phyloP scores from a whole-genome alignment of 2,888 invertebrate genomes.

The Leuctra nigra region DNA sequence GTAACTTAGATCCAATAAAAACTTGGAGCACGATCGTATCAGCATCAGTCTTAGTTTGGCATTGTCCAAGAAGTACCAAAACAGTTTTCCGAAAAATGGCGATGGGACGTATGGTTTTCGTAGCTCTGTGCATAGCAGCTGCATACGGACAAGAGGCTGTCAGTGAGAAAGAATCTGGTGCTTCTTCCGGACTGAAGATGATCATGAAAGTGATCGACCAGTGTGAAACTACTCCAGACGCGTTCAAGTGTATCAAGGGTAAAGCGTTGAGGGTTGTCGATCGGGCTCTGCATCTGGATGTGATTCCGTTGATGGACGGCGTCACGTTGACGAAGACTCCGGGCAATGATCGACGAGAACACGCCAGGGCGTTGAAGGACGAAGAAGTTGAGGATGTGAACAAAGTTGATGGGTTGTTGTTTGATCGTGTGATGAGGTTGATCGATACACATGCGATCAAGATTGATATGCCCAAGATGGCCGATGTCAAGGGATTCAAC shows the following conservation, averaged over 20 bases:
- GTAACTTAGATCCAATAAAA: too few relatives aligned
- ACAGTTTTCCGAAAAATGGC: too few relatives aligned
- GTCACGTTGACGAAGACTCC: constrained; percentile 7
- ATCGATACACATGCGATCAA: constrained; percentile 72
- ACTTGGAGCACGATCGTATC: too few relatives aligned
- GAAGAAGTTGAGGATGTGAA: not conserved
- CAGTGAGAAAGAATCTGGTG: not conserved
- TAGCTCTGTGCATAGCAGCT: too few relatives aligned
- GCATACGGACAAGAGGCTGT: too few relatives aligned
- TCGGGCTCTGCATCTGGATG: not conserved
- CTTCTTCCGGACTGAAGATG: not conserved
- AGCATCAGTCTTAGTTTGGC: too few relatives aligned
- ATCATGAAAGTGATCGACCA: not conserved
- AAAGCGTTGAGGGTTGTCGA: constrained; percentile 16
- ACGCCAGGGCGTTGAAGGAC: constrained; percentile 1
- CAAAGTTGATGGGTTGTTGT: constrained; percentile 43
- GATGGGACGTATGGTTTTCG: too few relatives aligned
- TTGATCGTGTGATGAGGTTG: constrained; percentile 67
- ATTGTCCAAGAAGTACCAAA: too few relatives aligned
- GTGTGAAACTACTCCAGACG: constrained; percentile 10
- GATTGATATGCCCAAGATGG: constrained; percentile 55
- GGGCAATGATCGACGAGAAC: not conserved
- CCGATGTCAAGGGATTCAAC: constrained; percentile 60
- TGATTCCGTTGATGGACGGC: constrained; percentile 18
- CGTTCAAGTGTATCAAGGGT: constrained; percentile 13